These are phyloP conservation scores for Madoqua kirkii DNA, from an alignment of 2,113 vertebrate species.

Conservation along the genomic window DNA sequence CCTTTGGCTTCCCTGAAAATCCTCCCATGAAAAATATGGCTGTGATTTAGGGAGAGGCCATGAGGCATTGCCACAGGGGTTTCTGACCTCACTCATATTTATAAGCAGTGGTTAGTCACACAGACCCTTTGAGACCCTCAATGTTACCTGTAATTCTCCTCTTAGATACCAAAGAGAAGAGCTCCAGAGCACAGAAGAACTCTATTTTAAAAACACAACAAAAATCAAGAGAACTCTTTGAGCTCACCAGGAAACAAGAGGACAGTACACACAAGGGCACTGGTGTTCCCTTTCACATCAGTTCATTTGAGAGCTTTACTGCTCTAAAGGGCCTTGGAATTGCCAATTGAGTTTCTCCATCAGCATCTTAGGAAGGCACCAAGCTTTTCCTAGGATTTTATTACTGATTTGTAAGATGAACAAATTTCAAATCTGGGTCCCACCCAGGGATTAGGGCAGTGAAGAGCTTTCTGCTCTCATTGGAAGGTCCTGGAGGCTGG, in stretches of 20 bases:
- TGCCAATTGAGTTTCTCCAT: neutral
- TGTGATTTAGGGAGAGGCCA: constrained; percentile 63
- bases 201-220: neutral
- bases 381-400: neutral
- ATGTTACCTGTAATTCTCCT: neutral
- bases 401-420: neutral
- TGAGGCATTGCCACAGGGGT: neutral
- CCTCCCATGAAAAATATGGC: constrained; percentile 61
- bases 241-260: neutral
- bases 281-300: neutral
- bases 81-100: neutral
- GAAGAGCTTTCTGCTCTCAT: neutral
- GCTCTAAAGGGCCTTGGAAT: neutral
- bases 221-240: neutral
- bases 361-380: neutral
- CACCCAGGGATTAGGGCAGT: no score
- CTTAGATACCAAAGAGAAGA: neutral
- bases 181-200: neutral
- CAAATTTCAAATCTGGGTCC: neutral
- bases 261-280: fast-evolving
- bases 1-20: constrained; percentile 65
- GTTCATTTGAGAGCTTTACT: neutral
- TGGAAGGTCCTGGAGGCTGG: neutral
- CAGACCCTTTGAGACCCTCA: neutral
- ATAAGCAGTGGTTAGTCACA: constrained; percentile 11